These are phyloP conservation scores for Varecia variegata DNA, from an alignment of 2,797 vertebrate genomes.

Conservation along the genomic window DNA sequence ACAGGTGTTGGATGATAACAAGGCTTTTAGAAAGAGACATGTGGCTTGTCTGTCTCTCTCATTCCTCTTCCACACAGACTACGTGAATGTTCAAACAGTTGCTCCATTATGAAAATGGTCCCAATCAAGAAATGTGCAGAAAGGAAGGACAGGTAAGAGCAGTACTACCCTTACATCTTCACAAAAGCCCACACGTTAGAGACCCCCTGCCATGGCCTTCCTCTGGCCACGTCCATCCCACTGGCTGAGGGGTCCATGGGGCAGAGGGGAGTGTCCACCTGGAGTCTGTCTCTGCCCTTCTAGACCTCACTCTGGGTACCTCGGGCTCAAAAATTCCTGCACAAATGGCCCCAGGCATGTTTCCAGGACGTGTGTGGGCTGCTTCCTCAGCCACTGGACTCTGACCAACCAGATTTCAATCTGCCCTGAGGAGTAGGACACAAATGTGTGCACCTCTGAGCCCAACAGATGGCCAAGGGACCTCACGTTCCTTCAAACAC, in stretches of 20 bases:
- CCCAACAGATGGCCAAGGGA: fast-evolving
- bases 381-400: not conserved
- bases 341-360: not conserved
- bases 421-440: not conserved
- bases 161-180: not conserved
- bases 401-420: not conserved
- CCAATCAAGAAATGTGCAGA: not conserved
- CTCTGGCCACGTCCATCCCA: not conserved
- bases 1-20: not conserved
- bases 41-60: not conserved
- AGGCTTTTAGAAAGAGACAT: not conserved
- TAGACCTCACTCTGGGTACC: not conserved
- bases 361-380: not conserved
- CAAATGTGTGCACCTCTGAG: not conserved
- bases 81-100: not conserved
- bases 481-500: not conserved
- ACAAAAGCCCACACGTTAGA: not conserved
- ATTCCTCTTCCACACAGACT: not conserved
- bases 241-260: not conserved
- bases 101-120: not conserved
- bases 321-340: not conserved
- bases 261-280: not conserved
- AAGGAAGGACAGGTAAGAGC: not conserved
- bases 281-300: not conserved
- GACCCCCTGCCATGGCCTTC: not conserved